Conservation (phyloP, 64 coral and sea anemone species). For the Stichodactyla mertensii region DNA sequence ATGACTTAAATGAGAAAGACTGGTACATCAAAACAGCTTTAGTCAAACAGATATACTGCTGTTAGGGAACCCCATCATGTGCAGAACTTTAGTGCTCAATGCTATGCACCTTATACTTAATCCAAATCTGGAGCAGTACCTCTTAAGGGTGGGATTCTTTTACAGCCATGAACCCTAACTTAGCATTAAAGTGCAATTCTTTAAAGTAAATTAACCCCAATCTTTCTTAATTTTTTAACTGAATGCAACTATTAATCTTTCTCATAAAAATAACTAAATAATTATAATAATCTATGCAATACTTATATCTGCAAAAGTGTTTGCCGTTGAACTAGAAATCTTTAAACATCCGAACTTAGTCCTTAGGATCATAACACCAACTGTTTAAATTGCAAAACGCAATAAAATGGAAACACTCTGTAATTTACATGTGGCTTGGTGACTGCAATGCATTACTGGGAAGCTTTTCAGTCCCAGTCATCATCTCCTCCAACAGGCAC, state of each 20-base stretch:
- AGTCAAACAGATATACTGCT: too few species aligned
- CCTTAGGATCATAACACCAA: background rate
- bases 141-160: too few species aligned
- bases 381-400: background rate
- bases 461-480: conserved; percentile 6
- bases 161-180: too few species aligned
- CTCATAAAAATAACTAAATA: conserved; percentile 2
- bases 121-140: too few species aligned
- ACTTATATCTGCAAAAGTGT: background rate
- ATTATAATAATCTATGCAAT: background rate
- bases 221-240: background rate
- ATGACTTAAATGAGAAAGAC: too few species aligned
- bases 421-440: background rate
- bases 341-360: background rate
- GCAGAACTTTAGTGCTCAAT: too few species aligned
- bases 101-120: too few species aligned
- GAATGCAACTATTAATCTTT: background rate
- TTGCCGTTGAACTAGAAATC: background rate
- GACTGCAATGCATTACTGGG: conserved; percentile 20
- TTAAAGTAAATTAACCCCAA: background rate
- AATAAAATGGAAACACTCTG: background rate
- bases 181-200: too few species aligned
- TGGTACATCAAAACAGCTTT: too few species aligned
- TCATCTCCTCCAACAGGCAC: conserved; percentile 17
- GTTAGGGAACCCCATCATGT: too few species aligned